These are phyloP conservation scores for Paragorgia papillata DNA, from an alignment of 92 coral and sea anemone species.

Conservation along the genomic window DNA sequence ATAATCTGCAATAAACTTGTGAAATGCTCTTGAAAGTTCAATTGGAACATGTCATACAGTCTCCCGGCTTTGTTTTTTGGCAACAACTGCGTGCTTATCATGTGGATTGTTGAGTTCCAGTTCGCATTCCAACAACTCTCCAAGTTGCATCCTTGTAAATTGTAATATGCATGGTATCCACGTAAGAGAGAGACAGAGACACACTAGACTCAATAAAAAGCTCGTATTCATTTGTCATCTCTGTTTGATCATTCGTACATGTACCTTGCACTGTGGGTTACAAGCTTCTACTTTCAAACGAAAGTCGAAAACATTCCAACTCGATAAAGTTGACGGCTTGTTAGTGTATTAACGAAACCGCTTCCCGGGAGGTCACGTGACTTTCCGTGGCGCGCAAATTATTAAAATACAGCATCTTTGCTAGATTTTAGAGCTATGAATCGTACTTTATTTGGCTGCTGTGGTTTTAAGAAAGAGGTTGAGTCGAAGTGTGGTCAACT, in stretches of 20 bases:
- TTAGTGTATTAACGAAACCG: no score
- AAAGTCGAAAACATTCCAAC: not conserved
- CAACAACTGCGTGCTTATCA: constrained; percentile 13
- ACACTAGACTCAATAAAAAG: constrained; percentile 35
- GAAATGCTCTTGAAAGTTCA: constrained; percentile 46
- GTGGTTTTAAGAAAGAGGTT: constrained; percentile 32
- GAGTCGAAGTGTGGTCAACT: constrained; percentile 36
- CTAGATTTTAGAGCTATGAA: constrained; percentile 8
- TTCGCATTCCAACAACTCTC: constrained; percentile 35
- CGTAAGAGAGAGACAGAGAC: no score
- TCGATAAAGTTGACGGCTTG: no score
- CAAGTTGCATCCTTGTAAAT: constrained; percentile 15
- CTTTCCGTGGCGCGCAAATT: constrained; percentile 9
- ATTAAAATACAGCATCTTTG: not conserved
- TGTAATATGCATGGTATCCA: constrained; percentile 43
- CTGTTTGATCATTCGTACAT: not conserved
- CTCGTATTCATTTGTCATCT: constrained; percentile 44
- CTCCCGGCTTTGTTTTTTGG: constrained; percentile 12
- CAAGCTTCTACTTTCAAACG: constrained; percentile 18
- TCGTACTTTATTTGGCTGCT: constrained; percentile 39
- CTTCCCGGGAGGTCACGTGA: no score
- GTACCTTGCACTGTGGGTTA: constrained; percentile 21
- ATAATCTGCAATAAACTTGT: constrained; percentile 50
- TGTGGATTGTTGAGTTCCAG: constrained; percentile 31
- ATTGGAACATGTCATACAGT: constrained; percentile 44